These are phyloP conservation scores for Acanthoscelides obtectus DNA, from an alignment of 2,888 invertebrate species.

Conservation along the genomic window DNA sequence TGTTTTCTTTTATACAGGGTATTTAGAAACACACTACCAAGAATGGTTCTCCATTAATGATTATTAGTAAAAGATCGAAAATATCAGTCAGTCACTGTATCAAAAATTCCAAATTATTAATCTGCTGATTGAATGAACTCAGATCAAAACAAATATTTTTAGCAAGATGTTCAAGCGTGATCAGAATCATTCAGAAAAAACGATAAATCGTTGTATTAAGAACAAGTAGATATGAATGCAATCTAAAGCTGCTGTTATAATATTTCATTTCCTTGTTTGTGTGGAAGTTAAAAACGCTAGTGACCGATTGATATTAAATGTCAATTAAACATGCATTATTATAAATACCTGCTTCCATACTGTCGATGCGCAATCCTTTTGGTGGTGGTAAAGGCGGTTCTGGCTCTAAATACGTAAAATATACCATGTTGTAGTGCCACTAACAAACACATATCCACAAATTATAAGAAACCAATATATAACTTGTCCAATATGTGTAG, in stretches of 20 bases:
- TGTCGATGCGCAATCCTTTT: conserved; percentile 51
- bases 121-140: too few species aligned
- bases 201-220: too few species aligned
- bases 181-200: too few species aligned
- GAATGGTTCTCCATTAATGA: background rate
- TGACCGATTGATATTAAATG: background rate
- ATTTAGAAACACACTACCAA: background rate
- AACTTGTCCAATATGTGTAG: background rate
- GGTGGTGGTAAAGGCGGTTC: conserved; percentile 62
- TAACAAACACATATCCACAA: background rate
- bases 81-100: background rate
- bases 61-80: background rate
- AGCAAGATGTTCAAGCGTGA: too few species aligned
- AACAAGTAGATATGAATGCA: too few species aligned
- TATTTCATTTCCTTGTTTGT: too few species aligned
- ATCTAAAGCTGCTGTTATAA: too few species aligned
- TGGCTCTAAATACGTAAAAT: conserved; percentile 50
- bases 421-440: conserved; percentile 18
- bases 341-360: conserved; percentile 27
- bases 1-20: background rate
- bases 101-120: too few species aligned
- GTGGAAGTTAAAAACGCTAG: background rate
- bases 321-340: background rate
- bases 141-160: too few species aligned
- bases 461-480: background rate